Evolutionary conservation across 2,888 invertebrate genomes (phyloP).

Genomic region (Dioctria rufipes): DNA sequence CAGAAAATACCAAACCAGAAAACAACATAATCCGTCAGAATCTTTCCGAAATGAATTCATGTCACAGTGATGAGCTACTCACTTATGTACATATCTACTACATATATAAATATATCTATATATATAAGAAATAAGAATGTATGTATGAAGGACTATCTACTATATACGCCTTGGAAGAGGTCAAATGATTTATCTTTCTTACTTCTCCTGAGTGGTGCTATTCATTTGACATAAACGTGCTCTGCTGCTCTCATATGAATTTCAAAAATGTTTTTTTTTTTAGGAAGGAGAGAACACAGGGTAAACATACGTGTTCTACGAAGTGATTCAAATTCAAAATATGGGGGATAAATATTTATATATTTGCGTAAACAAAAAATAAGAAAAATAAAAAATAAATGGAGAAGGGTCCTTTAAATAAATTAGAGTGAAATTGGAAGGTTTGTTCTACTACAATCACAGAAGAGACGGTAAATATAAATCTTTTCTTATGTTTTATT

Average conservation of each 20-base stretch:
- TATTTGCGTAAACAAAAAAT: background rate
- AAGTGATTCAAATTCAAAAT: conserved; percentile 15
- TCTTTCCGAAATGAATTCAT: conserved; percentile 10
- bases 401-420: too few species aligned
- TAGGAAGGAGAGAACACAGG: background rate
- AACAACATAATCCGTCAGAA: too few species aligned
- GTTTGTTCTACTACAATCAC: too few species aligned
- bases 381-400: too few species aligned
- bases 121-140: too few species aligned
- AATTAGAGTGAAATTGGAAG: too few species aligned
- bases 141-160: too few species aligned
- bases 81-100: too few species aligned
- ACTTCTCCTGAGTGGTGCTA: background rate
- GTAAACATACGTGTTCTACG: conserved; percentile 13
- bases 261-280: conserved; percentile 8
- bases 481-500: too few species aligned
- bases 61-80: background rate
- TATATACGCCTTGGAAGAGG: background rate
- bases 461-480: too few species aligned
- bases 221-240: conserved; percentile 11
- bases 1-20: too few species aligned
- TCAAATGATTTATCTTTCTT: conserved; percentile 22
- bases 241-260: conserved; percentile 3
- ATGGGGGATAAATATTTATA: conserved; percentile 4
- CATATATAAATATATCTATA: too few species aligned